Percentiles rank a stretch among this genome's conserved stretches.
These are phyloP conservation scores for Zenarchopterus dispar DNA, from an alignment of 2,797 vertebrate genomes.

Conservation along the genomic window DNA sequence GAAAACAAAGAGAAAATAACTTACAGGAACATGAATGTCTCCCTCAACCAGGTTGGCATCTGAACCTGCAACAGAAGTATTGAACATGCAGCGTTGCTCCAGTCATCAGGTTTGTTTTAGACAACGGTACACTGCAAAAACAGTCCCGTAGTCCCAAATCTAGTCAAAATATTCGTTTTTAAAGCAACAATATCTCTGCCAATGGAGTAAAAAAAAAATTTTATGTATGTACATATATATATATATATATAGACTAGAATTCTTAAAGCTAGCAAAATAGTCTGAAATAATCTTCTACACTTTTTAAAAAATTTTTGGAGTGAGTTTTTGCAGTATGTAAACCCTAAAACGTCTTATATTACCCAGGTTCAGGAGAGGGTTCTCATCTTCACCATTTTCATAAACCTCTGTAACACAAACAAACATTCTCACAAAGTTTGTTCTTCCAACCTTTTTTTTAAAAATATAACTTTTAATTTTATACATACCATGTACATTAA, in stretches of 20 bases:
- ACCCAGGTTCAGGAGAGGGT: conserved; percentile 78
- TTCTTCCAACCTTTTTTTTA: background rate
- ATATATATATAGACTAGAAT: no score
- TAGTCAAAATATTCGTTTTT: no score
- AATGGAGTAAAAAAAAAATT: no score
- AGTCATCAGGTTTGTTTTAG: background rate
- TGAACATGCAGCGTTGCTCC: background rate
- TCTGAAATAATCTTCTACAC: no score
- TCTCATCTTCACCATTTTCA: conserved; percentile 72
- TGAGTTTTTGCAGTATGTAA: no score
- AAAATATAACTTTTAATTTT: background rate
- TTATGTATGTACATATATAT: no score
- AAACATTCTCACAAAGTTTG: background rate
- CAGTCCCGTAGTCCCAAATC: no score
- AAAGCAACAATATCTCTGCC: no score
- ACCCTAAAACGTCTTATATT: conserved; percentile 19
- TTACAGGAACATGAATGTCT: conserved; percentile 77
- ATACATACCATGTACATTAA: conserved; percentile 68
- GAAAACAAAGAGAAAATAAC: conserved; percentile 16
- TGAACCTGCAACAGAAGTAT: conserved; percentile 61
- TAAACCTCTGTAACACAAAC: conserved; percentile 71
- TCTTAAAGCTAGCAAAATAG: no score
- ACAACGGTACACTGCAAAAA: no score
- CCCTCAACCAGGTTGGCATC: conserved; percentile 76
- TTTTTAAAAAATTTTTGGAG: no score